phyloP scores from a whole-genome alignment of 2,113 vertebrate species.

The Athene cunicularia region DNA sequence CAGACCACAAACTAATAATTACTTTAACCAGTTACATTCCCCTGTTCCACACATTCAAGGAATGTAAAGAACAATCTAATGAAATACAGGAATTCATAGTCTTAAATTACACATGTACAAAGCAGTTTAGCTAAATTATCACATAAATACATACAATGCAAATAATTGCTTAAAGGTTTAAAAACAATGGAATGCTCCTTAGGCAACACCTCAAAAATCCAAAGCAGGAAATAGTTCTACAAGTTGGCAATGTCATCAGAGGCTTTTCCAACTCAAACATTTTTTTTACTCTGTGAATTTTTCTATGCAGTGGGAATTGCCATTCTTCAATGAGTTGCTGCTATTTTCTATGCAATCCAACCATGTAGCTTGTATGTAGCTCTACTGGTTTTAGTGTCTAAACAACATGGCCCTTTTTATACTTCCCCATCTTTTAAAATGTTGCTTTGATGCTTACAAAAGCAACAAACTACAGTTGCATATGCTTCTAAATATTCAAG shows the following conservation, averaged over 20 bases:
- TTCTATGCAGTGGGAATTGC: neutral
- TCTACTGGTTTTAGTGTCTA: neutral
- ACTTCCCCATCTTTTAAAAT: neutral
- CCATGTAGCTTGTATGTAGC: neutral
- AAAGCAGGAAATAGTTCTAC: neutral
- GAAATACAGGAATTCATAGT: neutral
- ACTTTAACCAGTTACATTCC: neutral
- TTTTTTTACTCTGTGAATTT: neutral
- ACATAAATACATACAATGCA: neutral
- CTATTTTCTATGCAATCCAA: neutral
- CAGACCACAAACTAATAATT: neutral
- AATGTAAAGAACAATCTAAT: neutral
- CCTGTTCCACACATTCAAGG: neutral
- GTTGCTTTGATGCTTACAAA: neutral
- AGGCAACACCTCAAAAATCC: neutral
- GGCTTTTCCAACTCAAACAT: neutral
- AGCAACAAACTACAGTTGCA: neutral
- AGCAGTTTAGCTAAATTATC: neutral
- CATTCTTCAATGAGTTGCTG: neutral
- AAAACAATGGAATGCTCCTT: neutral
- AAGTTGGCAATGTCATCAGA: neutral
- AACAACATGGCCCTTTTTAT: neutral
- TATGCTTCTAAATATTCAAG: neutral
- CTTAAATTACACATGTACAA: neutral
- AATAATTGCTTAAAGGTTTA: neutral